Conservation (phyloP, 2,113 vertebrate species). For the Ameiurus melas region DNA sequence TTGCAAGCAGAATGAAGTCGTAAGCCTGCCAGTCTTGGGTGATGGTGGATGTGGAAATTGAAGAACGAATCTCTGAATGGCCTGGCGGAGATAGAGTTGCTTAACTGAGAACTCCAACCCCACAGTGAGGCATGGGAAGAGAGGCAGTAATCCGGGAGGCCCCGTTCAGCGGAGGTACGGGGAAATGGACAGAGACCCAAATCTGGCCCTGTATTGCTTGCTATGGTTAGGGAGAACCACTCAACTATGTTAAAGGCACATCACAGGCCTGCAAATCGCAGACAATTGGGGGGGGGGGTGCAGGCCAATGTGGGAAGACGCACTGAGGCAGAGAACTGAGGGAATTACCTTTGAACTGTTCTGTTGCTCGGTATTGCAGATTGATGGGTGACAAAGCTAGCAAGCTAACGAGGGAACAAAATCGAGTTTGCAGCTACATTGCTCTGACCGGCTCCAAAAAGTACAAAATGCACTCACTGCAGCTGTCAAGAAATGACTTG, state of each 20-base stretch:
- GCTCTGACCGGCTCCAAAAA: neutral
- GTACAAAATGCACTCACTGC: neutral
- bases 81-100: neutral
- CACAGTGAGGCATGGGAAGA: neutral
- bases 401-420: neutral
- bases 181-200: neutral
- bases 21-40: neutral
- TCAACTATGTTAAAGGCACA: neutral
- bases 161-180: neutral
- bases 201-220: neutral
- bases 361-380: neutral
- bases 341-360: neutral
- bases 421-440: neutral
- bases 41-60: neutral
- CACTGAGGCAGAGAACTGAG: neutral
- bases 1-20: neutral
- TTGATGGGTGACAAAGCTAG: neutral
- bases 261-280: neutral
- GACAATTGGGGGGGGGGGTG: neutral
- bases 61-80: neutral
- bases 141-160: conserved; percentile 15
- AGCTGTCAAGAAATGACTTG: neutral
- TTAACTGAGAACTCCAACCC: neutral
- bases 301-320: neutral
- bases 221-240: neutral